Percentiles rank a stretch among this genome's conserved stretches.
phyloP scores from a whole-genome alignment of 1,140 invertebrate genomes.

The Neuroterus valhalla region DNA sequence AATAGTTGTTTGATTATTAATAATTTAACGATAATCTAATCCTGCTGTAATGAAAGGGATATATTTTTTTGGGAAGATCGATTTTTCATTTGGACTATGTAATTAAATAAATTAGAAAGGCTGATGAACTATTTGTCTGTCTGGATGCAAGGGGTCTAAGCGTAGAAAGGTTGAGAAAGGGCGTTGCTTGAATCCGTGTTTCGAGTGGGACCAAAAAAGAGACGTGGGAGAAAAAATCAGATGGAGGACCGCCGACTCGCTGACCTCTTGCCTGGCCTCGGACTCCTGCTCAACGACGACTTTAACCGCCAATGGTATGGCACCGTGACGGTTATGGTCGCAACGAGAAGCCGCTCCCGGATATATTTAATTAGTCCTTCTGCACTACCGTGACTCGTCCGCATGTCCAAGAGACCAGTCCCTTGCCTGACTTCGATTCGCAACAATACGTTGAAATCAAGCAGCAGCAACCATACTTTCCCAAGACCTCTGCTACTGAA shows the following conservation, averaged over 20 bases:
- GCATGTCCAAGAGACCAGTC: slow-evolving; percentile 52
- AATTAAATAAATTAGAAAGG: slow-evolving; percentile 23
- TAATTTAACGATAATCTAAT: no score
- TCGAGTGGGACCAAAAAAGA: slow-evolving; percentile 38
- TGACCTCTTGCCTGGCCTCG: slow-evolving; percentile 64
- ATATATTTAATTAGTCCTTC: slow-evolving; percentile 71
- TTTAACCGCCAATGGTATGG: slow-evolving; percentile 55
- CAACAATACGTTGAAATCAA: slow-evolving; percentile 26
- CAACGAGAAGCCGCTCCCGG: slow-evolving; percentile 66
- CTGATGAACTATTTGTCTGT: slow-evolving; percentile 25
- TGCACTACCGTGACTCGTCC: slow-evolving; percentile 51
- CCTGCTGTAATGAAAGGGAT: no score
- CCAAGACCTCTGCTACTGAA: slow-evolving; percentile 10
- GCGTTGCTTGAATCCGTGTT: slow-evolving; percentile 1
- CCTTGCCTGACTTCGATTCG: slow-evolving; percentile 26
- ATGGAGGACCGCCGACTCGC: slow-evolving; percentile 54
- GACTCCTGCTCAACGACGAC: slow-evolving; percentile 64
- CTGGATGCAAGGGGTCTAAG: not conserved
- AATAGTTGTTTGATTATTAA: no score
- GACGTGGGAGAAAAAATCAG: slow-evolving; percentile 46
- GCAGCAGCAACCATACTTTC: not conserved
- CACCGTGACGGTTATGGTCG: slow-evolving; percentile 60
- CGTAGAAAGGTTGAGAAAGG: slow-evolving; percentile 11
- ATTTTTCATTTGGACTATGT: not conserved
- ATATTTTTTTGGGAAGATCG: not conserved